Percentiles rank a stretch among this genome's conserved stretches.
phyloP scores from a whole-genome alignment of 1,140 invertebrate genomes.

The Trigoniulus corallinus region DNA sequence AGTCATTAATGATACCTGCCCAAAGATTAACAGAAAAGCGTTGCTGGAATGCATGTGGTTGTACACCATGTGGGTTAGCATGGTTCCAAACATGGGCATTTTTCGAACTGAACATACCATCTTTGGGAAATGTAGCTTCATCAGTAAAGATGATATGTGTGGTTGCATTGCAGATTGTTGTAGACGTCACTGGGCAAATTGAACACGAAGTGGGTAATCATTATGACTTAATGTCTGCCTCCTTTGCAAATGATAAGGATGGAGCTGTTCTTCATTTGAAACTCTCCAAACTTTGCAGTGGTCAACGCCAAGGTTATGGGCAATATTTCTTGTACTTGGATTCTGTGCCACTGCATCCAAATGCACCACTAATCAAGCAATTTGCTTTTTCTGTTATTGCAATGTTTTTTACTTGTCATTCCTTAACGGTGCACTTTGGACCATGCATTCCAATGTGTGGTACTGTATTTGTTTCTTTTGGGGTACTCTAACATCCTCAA shows the following conservation, averaged over 20 bases:
- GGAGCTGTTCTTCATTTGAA: not conserved
- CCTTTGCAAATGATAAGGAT: not conserved
- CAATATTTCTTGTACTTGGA: not conserved
- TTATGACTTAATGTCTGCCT: not conserved
- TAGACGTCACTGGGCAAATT: not conserved
- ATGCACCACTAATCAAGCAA: not conserved
- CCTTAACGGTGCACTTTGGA: not conserved
- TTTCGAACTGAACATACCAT: not conserved
- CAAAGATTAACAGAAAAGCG: not conserved
- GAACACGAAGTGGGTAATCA: not conserved
- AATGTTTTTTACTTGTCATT: not conserved
- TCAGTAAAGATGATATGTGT: not conserved
- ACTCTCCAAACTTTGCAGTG: not conserved
- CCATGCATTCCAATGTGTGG: not conserved
- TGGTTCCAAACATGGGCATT: not conserved
- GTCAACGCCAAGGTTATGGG: not conserved
- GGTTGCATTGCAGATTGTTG: not conserved
- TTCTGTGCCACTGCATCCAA: not conserved
- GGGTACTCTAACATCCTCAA: not conserved
- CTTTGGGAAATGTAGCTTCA: not conserved
- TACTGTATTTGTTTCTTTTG: not conserved
- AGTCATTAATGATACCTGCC: not conserved
- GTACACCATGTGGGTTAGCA: no score
- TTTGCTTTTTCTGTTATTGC: not conserved
- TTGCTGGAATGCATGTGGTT: no score